Evolutionary conservation across 2,888 invertebrate genomes (phyloP), one percentile per base, ranked within the genome.

Genomic region (Caenorhabditis virilis): DNA sequence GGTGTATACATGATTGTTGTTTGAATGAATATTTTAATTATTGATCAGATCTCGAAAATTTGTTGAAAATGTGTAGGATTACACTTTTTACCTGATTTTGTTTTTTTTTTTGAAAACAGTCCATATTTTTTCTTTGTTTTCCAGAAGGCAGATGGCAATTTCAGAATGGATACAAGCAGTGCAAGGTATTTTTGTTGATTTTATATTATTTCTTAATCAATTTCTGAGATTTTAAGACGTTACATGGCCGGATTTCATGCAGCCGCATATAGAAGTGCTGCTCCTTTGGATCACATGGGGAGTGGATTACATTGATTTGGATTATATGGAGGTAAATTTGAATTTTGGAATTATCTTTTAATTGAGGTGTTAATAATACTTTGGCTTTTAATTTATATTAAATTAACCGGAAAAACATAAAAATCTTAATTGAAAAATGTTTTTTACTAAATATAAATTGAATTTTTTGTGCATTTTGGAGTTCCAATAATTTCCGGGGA

Each of bases 241-340:
- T 62, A 66, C 69, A 27, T 82, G 79, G 80, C 82, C 82, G 7
- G 78, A 72, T 39, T 80, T 72, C 54, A 55, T 82, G 18, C 81
- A 78, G 62, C 80, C 80, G 16, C 74, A 82, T 61, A 71, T 79
- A 4, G 79, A 79, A 65, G 79, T 76, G 2, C 57, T 76, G 11
- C 62, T 76, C 2, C 60, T 76, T 13, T 76, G 76, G 76, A 74
- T 76, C 47, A 74, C 76, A 7, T 76, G 76, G 68, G 69, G 73
- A 1, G 72, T 82, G 46, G 79, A 79, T 46, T 78, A 82, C 66
- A 78, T 79, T 49, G 79, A 82, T 53, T 48, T 80, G 26, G 78
- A 82, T 26, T 82, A 82, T 60, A 48, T 82, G 15, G 82, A 82
- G 72, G 81, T 81, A 18, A 16, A 25, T 18, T 38, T 9, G n/a